Evolutionary conservation across 2,113 vertebrate species (phyloP).

Genomic region (Cnemophilus loriae): DNA sequence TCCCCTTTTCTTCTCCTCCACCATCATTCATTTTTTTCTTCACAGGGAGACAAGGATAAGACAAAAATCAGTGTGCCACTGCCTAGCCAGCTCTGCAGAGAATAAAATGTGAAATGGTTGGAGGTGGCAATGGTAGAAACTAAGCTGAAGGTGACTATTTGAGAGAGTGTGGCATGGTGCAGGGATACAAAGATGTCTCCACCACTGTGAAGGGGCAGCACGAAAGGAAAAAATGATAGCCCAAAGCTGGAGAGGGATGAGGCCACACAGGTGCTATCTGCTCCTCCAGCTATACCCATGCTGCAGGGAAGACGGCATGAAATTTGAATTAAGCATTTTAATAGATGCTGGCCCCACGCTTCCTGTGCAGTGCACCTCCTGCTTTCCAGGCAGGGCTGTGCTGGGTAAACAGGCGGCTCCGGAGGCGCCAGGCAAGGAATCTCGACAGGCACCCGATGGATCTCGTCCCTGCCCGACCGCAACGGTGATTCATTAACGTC

Average conservation of each 20-base stretch:
- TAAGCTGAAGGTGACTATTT: background rate
- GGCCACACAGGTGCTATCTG: too few relatives aligned
- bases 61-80: background rate
- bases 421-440: slow-evolving; percentile 10
- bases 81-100: background rate
- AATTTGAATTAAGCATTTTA: background rate
- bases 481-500: slow-evolving; percentile 35
- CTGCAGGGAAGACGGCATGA: background rate
- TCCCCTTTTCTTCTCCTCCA: background rate
- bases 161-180: fast-evolving
- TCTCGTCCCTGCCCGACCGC: background rate
- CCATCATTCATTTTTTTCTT: background rate
- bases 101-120: background rate
- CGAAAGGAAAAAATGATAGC: background rate
- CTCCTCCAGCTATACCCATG: background rate
- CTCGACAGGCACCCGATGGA: background rate
- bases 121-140: background rate
- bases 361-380: background rate
- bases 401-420: background rate
- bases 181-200: background rate
- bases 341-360: background rate
- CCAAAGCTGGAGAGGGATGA: background rate
- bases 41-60: background rate
- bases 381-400: background rate
- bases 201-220: background rate